Evolutionary conservation across 2,113 vertebrate species (phyloP).

Genomic region (Dipodomys spectabilis): DNA sequence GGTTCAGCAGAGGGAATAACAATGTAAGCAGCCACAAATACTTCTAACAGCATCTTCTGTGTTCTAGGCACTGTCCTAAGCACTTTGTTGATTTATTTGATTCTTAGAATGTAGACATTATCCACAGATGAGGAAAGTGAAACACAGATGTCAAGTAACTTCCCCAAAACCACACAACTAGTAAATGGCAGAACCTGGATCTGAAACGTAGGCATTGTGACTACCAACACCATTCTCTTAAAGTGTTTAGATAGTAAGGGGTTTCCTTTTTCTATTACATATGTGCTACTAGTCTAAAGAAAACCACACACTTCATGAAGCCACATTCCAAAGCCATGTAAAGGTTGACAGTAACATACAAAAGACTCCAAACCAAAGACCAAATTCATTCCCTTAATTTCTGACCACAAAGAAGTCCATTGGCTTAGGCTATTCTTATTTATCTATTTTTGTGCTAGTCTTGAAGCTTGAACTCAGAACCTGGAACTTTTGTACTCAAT

Average conservation of each 20-base stretch:
- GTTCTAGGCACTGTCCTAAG: slow-evolving; percentile 15
- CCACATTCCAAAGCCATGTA: neutral
- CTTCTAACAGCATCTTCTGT: neutral
- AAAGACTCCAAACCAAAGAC: slow-evolving; percentile 38
- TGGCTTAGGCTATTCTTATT: neutral
- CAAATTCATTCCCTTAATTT: neutral
- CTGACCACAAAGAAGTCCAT: slow-evolving; percentile 18
- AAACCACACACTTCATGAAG: slow-evolving; percentile 43
- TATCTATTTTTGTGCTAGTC: no score
- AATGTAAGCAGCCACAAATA: neutral
- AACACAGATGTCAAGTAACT: slow-evolving; percentile 21
- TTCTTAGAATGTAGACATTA: neutral
- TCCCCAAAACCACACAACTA: slow-evolving; percentile 2
- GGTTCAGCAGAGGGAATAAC: neutral
- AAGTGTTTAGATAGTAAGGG: slow-evolving; percentile 12
- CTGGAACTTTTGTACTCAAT: no score
- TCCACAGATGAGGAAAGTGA: slow-evolving; percentile 49
- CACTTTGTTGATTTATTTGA: neutral
- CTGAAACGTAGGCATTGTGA: slow-evolving; percentile 4
- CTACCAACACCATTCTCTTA: slow-evolving; percentile 7
- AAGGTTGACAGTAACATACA: neutral
- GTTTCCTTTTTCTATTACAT: slow-evolving; percentile 20
- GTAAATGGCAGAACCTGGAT: slow-evolving; percentile 14
- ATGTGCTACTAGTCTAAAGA: slow-evolving; percentile 1
- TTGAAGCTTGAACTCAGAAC: no score